Percentiles rank a stretch among this genome's conserved stretches.
phyloP scores from a whole-genome alignment of 2,113 vertebrate genomes.

The Nannobrachium achirus region DNA sequence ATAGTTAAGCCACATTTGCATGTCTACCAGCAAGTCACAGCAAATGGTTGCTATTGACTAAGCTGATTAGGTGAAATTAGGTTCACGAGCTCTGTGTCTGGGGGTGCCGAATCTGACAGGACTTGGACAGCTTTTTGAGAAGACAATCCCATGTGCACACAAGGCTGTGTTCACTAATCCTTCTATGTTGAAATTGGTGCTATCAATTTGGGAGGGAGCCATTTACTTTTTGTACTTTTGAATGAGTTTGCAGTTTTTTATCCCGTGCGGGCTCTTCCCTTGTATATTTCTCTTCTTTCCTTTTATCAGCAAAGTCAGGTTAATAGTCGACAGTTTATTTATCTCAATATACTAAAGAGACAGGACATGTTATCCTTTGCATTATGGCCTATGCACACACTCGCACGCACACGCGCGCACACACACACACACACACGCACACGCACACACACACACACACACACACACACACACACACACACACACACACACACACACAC shows the following conservation, averaged over 20 bases:
- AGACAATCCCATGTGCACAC: slow-evolving; percentile 76
- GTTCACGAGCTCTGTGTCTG: slow-evolving; percentile 77
- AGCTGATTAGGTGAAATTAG: slow-evolving; percentile 84
- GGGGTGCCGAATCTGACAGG: slow-evolving; percentile 78
- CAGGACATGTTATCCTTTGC: slow-evolving; percentile 9
- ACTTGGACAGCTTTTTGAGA: slow-evolving; percentile 73
- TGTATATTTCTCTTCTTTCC: too few relatives aligned
- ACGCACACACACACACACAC: slow-evolving; percentile 16
- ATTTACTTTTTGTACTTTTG: slow-evolving; percentile 39
- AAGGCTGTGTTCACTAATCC: slow-evolving; percentile 70
- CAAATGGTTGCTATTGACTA: slow-evolving; percentile 81
- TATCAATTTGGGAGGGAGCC: slow-evolving; percentile 40
- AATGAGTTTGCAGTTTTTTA: slow-evolving; percentile 15
- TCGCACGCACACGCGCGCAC: background rate
- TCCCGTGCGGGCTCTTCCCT: too few relatives aligned
- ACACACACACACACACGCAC: background rate
- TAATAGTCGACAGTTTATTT: slow-evolving; percentile 29
- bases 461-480: slow-evolving; percentile 3
- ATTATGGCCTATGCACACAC: background rate
- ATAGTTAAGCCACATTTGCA: slow-evolving; percentile 78
- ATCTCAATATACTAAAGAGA: slow-evolving; percentile 34
- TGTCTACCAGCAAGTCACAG: slow-evolving; percentile 78
- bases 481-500: background rate
- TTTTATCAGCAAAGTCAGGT: slow-evolving; percentile 22
- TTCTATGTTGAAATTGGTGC: slow-evolving; percentile 61